A percentile compares a stretch with the other conserved stretches of the same genome.
phyloP scores from a whole-genome alignment of 2,113 vertebrate genomes.

The Actenoides lindsayi region DNA sequence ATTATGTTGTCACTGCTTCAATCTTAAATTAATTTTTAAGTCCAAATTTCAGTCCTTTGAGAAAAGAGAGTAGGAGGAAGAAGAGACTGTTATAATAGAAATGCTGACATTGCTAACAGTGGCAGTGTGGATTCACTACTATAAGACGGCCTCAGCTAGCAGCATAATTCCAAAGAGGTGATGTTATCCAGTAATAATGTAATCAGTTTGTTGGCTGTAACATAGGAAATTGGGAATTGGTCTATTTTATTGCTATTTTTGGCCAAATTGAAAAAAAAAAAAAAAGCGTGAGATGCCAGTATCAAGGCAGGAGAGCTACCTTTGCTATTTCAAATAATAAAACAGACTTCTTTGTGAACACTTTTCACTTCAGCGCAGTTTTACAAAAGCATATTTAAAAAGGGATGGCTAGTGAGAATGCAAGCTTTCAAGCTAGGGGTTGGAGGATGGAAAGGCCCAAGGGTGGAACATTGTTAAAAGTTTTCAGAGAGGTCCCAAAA shows the following conservation, averaged over 20 bases:
- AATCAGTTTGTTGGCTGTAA: constrained; percentile 46
- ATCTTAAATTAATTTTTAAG: constrained; percentile 57
- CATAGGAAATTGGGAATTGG: constrained; percentile 1
- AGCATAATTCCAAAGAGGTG: constrained; percentile 53
- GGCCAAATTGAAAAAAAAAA: background rate
- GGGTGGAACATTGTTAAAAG: constrained; percentile 54
- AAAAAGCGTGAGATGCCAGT: background rate
- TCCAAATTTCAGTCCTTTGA: constrained; percentile 62
- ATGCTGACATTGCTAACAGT: constrained; percentile 23
- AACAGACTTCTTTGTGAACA: background rate
- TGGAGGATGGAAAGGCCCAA: constrained; percentile 55
- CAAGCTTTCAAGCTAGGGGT: background rate
- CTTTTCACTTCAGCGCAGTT: constrained; percentile 50
- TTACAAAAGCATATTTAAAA: constrained; percentile 48
- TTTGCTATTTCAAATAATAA: constrained; percentile 35
- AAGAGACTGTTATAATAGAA: constrained; percentile 52
- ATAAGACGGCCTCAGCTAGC: constrained; percentile 5
- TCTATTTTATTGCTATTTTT: constrained; percentile 36
- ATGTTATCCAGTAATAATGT: constrained; percentile 56
- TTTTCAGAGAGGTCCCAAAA: constrained; percentile 30
- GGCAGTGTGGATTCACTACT: constrained; percentile 23
- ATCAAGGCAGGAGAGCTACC: background rate
- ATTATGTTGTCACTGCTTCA: constrained; percentile 38
- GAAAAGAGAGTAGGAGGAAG: background rate
- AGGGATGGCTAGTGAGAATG: constrained; percentile 32